Evolutionary conservation across 2,797 vertebrate genomes (phyloP).

Genomic region (Sparus aurata): DNA sequence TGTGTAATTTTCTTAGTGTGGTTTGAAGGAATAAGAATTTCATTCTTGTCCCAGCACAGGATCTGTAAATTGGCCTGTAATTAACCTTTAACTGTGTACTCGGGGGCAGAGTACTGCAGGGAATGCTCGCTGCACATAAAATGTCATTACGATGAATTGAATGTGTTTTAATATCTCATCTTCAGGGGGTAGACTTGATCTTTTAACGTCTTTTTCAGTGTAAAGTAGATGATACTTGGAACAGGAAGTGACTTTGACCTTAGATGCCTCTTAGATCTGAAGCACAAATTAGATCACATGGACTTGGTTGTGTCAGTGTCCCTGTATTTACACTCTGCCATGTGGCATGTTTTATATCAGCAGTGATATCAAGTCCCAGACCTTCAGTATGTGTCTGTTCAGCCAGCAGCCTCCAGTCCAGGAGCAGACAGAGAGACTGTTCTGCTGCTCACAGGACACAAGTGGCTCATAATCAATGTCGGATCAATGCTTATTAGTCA

Average conservation of each 20-base stretch:
- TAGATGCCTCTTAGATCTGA: background rate
- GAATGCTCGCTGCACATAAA: slow-evolving; percentile 4
- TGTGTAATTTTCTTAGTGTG: slow-evolving; percentile 31
- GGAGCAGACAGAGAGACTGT: slow-evolving; percentile 5
- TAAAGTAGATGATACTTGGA: background rate
- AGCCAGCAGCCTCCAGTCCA: slow-evolving; percentile 5
- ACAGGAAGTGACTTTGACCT: slow-evolving; percentile 14
- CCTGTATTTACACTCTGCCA: slow-evolving; percentile 1
- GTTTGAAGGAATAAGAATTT: slow-evolving; percentile 17
- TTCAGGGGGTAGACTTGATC: background rate
- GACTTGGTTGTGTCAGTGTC: background rate
- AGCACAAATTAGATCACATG: slow-evolving; percentile 3
- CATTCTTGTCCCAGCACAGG: slow-evolving; percentile 18
- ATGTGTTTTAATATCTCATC: slow-evolving; percentile 6
- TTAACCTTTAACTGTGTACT: slow-evolving; percentile 45
- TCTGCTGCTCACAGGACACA: slow-evolving; percentile 17
- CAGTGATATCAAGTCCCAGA: background rate
- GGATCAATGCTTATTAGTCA: slow-evolving; percentile 61
- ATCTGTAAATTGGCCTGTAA: slow-evolving; percentile 39
- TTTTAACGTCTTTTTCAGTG: background rate
- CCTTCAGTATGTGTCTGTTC: background rate
- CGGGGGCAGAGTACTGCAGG: background rate
- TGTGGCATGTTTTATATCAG: background rate
- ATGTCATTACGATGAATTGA: slow-evolving; percentile 12
- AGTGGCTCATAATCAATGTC: slow-evolving; percentile 49